A percentile compares a stretch with the other conserved stretches of the same genome.
These are phyloP conservation scores for Chymomyza amoena DNA, from an alignment of 2,888 invertebrate species.

Conservation along the genomic window DNA sequence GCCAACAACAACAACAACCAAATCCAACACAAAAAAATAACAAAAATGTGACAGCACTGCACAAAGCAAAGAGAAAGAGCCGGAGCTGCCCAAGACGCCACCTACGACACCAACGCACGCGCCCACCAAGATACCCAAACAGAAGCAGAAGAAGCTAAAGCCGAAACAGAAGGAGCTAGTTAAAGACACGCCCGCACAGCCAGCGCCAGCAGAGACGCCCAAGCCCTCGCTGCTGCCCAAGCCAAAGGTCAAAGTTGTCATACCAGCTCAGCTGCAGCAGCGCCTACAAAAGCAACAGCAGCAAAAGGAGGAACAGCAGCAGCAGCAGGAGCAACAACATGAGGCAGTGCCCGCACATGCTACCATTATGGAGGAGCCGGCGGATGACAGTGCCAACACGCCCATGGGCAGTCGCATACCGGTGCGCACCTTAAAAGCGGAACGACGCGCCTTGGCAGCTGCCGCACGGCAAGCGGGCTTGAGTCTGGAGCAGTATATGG, in stretches of 20 bases:
- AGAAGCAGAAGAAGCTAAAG: conserved; percentile 28
- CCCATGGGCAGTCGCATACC: conserved; percentile 76
- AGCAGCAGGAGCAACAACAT: conserved; percentile 31
- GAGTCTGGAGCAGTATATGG: conserved; percentile 51
- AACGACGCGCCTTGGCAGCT: conserved; percentile 72
- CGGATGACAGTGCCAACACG: conserved; percentile 19
- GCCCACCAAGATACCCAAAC: conserved; percentile 64
- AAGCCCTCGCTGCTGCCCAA: conserved; percentile 77
- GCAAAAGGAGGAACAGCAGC: conserved; percentile 35
- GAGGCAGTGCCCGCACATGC: not conserved
- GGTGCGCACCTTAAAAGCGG: conserved; percentile 77
- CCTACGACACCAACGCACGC: conserved; percentile 38
- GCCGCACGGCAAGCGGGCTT: conserved; percentile 61
- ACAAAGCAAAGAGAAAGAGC: conserved; percentile 41
- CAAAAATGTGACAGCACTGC: conserved; percentile 58
- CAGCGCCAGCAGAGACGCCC: conserved; percentile 40
- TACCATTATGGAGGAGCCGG: conserved; percentile 40
- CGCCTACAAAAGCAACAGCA: conserved; percentile 57
- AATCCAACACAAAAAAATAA: not conserved
- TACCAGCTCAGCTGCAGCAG: conserved; percentile 72
- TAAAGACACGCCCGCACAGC: conserved; percentile 34
- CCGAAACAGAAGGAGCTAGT: conserved; percentile 35
- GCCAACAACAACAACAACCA: conserved; percentile 17
- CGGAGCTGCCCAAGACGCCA: conserved; percentile 16
- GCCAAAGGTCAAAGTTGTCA: conserved; percentile 77